Evolutionary conservation across 2,113 vertebrate species (phyloP).

Genomic region (Balaeniceps rex): DNA sequence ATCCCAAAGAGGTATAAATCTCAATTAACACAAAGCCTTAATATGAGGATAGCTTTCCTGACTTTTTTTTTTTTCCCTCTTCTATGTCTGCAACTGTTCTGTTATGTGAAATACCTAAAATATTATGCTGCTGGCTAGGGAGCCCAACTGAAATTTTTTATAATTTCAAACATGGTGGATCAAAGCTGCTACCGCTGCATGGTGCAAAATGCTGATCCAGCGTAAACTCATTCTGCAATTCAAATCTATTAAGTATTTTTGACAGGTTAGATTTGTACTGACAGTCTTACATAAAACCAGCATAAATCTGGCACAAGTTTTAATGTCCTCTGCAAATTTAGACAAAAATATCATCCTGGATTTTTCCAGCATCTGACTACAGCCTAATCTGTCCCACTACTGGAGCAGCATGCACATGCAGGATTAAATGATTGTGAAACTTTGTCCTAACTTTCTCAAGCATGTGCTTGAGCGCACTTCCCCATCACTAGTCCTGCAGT

Average conservation of each 20-base stretch:
- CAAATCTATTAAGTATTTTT: not conserved
- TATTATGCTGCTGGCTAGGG: not conserved
- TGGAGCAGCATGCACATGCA: not conserved
- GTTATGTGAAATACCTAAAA: not conserved
- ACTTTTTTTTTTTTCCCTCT: not conserved
- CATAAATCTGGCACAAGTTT: not conserved
- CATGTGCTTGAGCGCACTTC: not conserved
- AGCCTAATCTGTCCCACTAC: not conserved
- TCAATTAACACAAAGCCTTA: not conserved
- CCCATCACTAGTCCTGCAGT: constrained; percentile 23
- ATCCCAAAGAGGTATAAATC: not conserved
- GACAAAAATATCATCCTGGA: not conserved
- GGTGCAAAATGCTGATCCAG: not conserved
- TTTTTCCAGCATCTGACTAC: not conserved
- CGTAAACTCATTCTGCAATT: not conserved
- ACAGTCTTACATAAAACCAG: not conserved
- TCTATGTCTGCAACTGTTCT: not conserved
- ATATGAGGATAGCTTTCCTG: not conserved
- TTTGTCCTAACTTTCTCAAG: not conserved
- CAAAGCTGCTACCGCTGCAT: not conserved
- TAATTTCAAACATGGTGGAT: not conserved
- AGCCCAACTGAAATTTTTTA: not conserved
- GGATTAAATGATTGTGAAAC: not conserved
- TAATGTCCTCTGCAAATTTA: not conserved
- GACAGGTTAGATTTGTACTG: not conserved